Evolutionary conservation across 2,113 vertebrate genomes (phyloP), one percentile per base, ranked within the genome.

Genomic region (Neotragus moschatus): DNA sequence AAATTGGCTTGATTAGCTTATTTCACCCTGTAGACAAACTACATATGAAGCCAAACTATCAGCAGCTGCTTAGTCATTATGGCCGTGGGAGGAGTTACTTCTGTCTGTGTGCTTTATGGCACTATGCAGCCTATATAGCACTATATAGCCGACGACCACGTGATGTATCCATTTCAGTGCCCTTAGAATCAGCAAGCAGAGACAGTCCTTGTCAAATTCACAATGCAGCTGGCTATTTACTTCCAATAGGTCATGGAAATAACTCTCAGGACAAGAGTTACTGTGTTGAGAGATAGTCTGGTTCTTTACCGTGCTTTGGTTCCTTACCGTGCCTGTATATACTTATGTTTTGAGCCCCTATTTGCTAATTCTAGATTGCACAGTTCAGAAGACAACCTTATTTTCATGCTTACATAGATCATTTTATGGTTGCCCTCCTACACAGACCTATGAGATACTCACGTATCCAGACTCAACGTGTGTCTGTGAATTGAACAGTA

Each of bases 1-100:
- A 82, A 49, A 88, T 94, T 94, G 73, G 17, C 75, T 92, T 97
- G 87, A 91, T 91, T 47, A 95, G 61, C 75, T 95, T 88, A 84
- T 80, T 51, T 96, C 23, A 80, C 30, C 21, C 92, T 53, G 30
- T 94, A 16, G 75, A 49, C 63, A 91, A 51, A 45, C 43, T 56
- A 36, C 33, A 21, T 1, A 43, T 61, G 85, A 97, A 96, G 70
- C 58, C 75, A 88, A 66, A 94, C 85, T 91, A 70, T 77, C 90
- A 87, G 53, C 58, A 90, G 43, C 91, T 90, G 51, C 39, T 47
- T 94, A 51, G 33, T 45, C 33, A 73, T 63, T 36, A 39, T 16
- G 16, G 19, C 25, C 6, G n/a, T 88, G 36, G 73, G 51, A 94
- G 75, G 93, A 93, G 45, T 91, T 79, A 58, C 82, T 94, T 89